These are phyloP conservation scores for Escarpia spicata DNA, from an alignment of 2,888 invertebrate species.

Conservation along the genomic window DNA sequence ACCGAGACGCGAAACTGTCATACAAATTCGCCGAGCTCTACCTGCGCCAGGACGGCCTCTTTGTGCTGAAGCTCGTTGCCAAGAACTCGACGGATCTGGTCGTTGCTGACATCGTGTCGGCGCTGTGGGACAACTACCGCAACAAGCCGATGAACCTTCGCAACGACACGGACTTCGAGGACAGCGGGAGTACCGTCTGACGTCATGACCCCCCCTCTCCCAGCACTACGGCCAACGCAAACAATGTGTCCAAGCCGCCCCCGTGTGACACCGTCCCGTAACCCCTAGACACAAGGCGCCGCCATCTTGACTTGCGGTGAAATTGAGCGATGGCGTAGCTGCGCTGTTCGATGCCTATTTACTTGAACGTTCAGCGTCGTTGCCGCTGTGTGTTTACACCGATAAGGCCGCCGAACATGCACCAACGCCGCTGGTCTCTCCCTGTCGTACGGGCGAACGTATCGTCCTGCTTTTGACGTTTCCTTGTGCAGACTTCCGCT, in stretches of 20 bases:
- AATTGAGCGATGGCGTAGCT: not conserved
- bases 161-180: conserved; percentile 7
- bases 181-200: conserved; percentile 17
- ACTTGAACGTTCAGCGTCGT: not conserved
- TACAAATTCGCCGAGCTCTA: conserved; percentile 60
- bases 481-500: not conserved
- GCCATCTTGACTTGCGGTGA: not conserved
- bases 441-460: not conserved
- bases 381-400: not conserved
- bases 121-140: conserved; percentile 61
- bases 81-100: conserved; percentile 64
- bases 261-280: not conserved
- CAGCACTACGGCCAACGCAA: not conserved
- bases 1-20: conserved; percentile 39
- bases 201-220: not conserved
- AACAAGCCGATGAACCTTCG: conserved; percentile 25
- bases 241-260: not conserved
- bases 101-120: conserved; percentile 61
- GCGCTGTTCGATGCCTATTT: not conserved
- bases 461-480: not conserved
- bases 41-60: conserved; percentile 63
- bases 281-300: not conserved
- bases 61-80: conserved; percentile 60
- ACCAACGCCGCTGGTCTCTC: not conserved
- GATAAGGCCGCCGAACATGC: not conserved